These are phyloP conservation scores for Calidris pugnax DNA, from an alignment of 2,113 vertebrate species.

Conservation along the genomic window DNA sequence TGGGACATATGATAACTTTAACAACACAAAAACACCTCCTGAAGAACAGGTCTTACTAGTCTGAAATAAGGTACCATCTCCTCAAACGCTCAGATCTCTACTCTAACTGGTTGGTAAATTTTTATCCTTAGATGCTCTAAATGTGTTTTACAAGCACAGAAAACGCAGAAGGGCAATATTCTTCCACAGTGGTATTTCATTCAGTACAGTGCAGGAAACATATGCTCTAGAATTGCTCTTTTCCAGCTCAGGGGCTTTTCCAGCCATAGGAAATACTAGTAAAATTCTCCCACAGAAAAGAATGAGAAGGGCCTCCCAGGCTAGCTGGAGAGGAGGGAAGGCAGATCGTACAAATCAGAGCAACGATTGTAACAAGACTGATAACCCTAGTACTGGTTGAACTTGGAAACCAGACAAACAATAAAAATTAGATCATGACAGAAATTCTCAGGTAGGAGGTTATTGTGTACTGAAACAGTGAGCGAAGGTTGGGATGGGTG, in stretches of 20 bases:
- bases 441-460: not conserved
- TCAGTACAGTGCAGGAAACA: not conserved
- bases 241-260: not conserved
- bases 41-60: not conserved
- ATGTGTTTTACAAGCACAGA: not conserved
- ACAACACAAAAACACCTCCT: not conserved
- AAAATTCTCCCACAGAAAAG: not conserved
- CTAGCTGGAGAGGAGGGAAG: not conserved
- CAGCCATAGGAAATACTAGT: not conserved
- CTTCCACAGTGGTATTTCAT: not conserved
- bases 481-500: not conserved
- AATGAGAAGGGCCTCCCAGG: not conserved
- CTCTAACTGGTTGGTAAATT: not conserved
- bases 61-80: not conserved
- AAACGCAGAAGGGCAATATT: not conserved
- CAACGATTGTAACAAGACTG: rapidly evolving
- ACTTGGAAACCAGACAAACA: not conserved
- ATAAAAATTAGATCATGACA: not conserved
- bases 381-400: not conserved
- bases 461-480: rapidly evolving
- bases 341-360: not conserved
- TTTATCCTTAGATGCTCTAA: not conserved
- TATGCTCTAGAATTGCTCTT: not conserved
- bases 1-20: not conserved
- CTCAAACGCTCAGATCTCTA: not conserved